Base-by-base conservation (phyloP, 2,797 vertebrate genomes). In the Gymnoscopelus braueri region DNA sequence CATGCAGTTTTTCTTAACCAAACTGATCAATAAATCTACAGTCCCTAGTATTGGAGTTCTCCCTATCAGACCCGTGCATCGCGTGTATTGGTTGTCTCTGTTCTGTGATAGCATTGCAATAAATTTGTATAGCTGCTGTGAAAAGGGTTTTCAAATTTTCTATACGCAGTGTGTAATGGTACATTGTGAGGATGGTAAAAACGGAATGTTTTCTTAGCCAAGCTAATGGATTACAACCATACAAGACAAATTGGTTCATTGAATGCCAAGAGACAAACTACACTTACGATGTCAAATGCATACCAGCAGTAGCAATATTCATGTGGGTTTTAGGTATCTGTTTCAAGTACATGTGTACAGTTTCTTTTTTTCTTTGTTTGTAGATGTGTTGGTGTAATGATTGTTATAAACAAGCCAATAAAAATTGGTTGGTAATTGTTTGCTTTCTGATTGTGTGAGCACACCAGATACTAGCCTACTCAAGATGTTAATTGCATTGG, bases 331-430 rank as follows among this genome's bases (percentile, higher is more conserved):
- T 85, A 90, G 89, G 60, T 88, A 86, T 90, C 86, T 89, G 73
- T 89, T 88, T 91, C 79, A 86, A 90, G 86, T 90, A 90, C 78
- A 84, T 81, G 80, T 93, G 91, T 93, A 89, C 85, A 80, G 84
- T 93, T 95, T 94, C 79, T 90, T 95, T 87, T 79, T 73, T 75
- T 76, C 81, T 92, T 93, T 95, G 93, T 96, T 96, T 89, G 93
- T 96, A 95, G 93, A 91, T 94, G 94, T 96, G 93, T 95, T 85
- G 95, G 94, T 96, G 94, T 96, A 91, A 91, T 96, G 91, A 95
- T 95, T 93, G 93, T 94, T 93, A 90, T 94, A 92, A 92, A 94
- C 90, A 92, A 95, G 93, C 92, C 93, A 96, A 97, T 97, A 97
- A 99, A 97, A 84, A 65, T 93, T 87, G 80, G 82, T 95, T 93